These are phyloP conservation scores for Stenchaetothrips biformis DNA, from an alignment of 2,888 invertebrate species.

Conservation along the genomic window DNA sequence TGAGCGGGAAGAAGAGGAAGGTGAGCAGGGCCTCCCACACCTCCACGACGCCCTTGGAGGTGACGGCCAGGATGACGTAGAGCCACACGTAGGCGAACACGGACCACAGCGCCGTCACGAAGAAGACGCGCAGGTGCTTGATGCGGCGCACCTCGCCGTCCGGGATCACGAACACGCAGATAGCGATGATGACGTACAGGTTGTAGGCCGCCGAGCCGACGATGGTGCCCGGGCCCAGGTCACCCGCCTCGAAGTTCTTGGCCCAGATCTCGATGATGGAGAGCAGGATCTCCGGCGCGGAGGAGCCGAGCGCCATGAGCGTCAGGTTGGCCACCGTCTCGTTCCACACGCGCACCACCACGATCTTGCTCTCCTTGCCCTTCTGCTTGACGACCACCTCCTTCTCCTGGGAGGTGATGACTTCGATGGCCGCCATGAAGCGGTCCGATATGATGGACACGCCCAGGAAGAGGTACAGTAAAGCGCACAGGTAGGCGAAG, in stretches of 20 bases:
- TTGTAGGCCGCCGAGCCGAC: constrained; percentile 99
- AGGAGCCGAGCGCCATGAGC: constrained; percentile 96
- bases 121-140: constrained; percentile 93
- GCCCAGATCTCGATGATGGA: constrained; percentile 98
- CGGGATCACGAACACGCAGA: constrained; percentile 89
- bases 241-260: constrained; percentile 91
- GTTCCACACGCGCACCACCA: constrained; percentile 96
- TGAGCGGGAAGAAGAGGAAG: constrained; percentile 93
- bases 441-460: constrained; percentile 98
- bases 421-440: constrained; percentile 99
- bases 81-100: constrained; percentile 99
- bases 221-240: constrained; percentile 95
- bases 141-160: constrained; percentile 87
- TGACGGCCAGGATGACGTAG: constrained; percentile 85
- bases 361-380: constrained; percentile 68
- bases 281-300: constrained; percentile 95
- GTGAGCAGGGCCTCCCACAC: constrained; percentile 98
- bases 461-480: constrained; percentile 95
- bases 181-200: constrained; percentile 93
- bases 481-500: constrained; percentile 77
- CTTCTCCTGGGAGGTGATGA: constrained; percentile 95
- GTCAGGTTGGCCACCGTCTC: constrained; percentile 98
- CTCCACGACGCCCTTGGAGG: constrained; percentile 81
- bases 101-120: constrained; percentile 96
- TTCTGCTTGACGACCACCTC: constrained; percentile 87